Evolutionary conservation across 2,888 invertebrate genomes (phyloP).

Genomic region (Thyatira batis): DNA sequence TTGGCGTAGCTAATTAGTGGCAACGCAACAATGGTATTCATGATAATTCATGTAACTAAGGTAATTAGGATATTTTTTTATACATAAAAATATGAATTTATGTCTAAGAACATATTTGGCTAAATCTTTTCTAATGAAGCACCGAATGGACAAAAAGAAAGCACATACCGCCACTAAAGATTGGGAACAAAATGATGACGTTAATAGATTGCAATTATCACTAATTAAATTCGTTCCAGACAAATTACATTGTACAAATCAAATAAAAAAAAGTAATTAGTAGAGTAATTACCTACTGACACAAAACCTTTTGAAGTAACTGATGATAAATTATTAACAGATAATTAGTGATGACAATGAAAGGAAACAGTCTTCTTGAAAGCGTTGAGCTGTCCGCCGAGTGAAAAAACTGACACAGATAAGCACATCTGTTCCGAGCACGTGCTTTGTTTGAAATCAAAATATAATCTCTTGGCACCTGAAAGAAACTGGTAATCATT

Average conservation of each 20-base stretch:
- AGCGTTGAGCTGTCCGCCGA: not conserved
- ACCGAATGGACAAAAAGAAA: too few species aligned
- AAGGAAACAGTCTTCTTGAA: not conserved
- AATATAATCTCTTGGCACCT: constrained; percentile 60
- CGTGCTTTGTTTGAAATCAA: constrained; percentile 49
- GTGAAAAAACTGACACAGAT: constrained; percentile 7
- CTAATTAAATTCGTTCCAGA: not conserved
- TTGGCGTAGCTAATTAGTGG: too few species aligned
- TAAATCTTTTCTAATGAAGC: too few species aligned
- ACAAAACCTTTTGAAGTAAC: not conserved
- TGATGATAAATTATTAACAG: not conserved
- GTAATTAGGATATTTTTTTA: too few species aligned
- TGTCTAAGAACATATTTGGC: too few species aligned
- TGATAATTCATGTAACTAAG: too few species aligned
- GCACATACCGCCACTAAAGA: too few species aligned
- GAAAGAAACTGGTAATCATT: constrained; percentile 62
- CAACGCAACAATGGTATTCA: too few species aligned
- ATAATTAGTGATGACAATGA: not conserved
- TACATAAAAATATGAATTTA: too few species aligned
- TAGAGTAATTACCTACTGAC: not conserved
- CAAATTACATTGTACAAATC: not conserved
- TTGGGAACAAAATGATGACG: too few species aligned
- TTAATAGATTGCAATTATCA: not conserved
- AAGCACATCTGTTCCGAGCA: constrained; percentile 39
- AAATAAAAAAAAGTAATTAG: not conserved